Evolutionary conservation across 2,888 invertebrate genomes (phyloP).

Genomic region (Polymixis flavicincta): DNA sequence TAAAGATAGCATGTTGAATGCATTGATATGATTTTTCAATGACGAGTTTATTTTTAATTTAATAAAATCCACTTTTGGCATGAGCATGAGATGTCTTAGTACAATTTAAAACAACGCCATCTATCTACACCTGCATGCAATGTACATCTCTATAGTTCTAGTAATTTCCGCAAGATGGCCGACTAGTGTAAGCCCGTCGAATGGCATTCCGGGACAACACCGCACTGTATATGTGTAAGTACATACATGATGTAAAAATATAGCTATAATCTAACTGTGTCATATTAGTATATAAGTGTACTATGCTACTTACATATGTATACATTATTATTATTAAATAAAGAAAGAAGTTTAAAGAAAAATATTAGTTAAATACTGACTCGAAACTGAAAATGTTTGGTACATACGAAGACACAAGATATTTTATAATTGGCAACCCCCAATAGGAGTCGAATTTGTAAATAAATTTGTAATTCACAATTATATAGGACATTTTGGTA

Average conservation of each 20-base stretch:
- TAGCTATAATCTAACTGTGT: slow-evolving; percentile 89
- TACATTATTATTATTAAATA: slow-evolving; percentile 85
- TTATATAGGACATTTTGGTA: slow-evolving; percentile 85
- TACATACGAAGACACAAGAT: slow-evolving; percentile 73
- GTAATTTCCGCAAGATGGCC: slow-evolving; percentile 50
- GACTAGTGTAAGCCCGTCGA: slow-evolving; percentile 28
- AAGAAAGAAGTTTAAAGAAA: slow-evolving; percentile 83
- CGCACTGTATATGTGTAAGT: slow-evolving; percentile 88
- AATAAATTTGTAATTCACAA: slow-evolving; percentile 87
- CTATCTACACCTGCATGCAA: slow-evolving; percentile 34
- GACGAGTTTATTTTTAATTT: slow-evolving; percentile 11
- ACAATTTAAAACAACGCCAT: slow-evolving; percentile 45
- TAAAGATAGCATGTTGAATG: slow-evolving; percentile 44
- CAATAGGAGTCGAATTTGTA: slow-evolving; percentile 81
- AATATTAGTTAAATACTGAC: slow-evolving; percentile 87
- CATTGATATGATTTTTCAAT: slow-evolving; percentile 28
- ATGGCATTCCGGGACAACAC: slow-evolving; percentile 77
- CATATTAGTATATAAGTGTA: slow-evolving; percentile 89
- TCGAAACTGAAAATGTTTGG: slow-evolving; percentile 74
- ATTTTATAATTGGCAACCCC: slow-evolving; percentile 76
- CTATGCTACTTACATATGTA: slow-evolving; percentile 89
- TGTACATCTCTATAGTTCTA: slow-evolving; percentile 29
- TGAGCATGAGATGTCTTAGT: background rate
- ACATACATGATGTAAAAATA: slow-evolving; percentile 88
- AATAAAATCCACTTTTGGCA: background rate